phyloP scores from a whole-genome alignment of 2,888 invertebrate genomes.

The Cephus rjabovi region DNA sequence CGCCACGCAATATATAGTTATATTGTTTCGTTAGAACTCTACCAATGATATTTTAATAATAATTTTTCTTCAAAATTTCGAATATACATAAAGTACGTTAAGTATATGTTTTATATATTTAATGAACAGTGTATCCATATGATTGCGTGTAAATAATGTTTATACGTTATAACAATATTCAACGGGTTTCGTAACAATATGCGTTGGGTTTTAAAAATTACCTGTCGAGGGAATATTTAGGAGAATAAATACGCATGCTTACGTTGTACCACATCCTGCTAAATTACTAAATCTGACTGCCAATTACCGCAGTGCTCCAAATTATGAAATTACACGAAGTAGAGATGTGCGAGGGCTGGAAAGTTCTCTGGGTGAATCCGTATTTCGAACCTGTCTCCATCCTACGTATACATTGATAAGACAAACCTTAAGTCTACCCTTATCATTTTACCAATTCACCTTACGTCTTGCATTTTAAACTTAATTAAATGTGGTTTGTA shows the following conservation, averaged over 20 bases:
- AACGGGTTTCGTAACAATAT: background rate
- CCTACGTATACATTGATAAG: background rate
- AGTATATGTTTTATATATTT: background rate
- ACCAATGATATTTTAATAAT: background rate
- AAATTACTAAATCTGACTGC: background rate
- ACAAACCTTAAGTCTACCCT: background rate
- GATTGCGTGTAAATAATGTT: background rate
- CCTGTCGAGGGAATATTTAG: background rate
- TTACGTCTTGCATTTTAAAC: background rate
- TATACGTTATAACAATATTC: background rate
- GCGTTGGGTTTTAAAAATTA: background rate
- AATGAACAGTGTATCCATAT: too few species aligned
- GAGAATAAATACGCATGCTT: background rate
- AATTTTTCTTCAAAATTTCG: background rate
- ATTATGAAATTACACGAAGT: background rate
- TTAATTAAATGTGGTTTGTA: background rate
- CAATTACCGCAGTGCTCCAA: background rate
- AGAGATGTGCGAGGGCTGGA: background rate
- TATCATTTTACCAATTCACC: background rate
- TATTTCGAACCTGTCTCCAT: background rate
- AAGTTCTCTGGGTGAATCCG: background rate
- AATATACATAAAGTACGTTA: background rate
- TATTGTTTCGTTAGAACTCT: background rate
- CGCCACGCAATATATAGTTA: background rate
- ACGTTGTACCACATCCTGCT: background rate